Percentiles rank a stretch among this genome's conserved stretches.
Conservation (phyloP, 2,797 vertebrate species). For the Valencia hispanica region DNA sequence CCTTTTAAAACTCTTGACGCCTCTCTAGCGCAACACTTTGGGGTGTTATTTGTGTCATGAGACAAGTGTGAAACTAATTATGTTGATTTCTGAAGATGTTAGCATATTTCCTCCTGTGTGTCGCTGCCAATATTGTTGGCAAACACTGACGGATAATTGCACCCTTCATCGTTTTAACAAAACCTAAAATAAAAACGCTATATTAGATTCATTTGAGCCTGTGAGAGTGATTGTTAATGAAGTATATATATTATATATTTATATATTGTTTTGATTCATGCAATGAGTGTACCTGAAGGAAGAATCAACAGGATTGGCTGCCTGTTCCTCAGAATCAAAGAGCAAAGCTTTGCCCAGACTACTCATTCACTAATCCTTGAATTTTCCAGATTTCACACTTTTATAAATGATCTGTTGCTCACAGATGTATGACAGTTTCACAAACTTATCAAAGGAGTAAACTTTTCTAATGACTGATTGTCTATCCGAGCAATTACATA, state of each 20-base stretch:
- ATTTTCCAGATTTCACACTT: constrained; percentile 19
- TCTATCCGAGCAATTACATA: not conserved
- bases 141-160: constrained; percentile 1
- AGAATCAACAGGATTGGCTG: constrained; percentile 33
- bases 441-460: constrained; percentile 6
- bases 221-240: not conserved
- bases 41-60: constrained; percentile 63
- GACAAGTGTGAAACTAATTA: constrained; percentile 34
- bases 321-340: constrained; percentile 29
- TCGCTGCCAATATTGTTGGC: not conserved
- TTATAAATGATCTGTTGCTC: constrained; percentile 20
- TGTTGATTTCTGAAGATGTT: not conserved
- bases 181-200: not conserved
- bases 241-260: not conserved
- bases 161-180: not conserved
- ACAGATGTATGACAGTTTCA: constrained; percentile 10
- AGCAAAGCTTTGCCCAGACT: constrained; percentile 19
- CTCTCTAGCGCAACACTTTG: constrained; percentile 57
- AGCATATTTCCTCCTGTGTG: not conserved
- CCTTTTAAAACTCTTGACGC: constrained; percentile 69
- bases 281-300: constrained; percentile 17
- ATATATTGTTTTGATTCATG: constrained; percentile 5
- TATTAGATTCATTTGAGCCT: constrained; percentile 5
- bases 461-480: constrained; percentile 1
- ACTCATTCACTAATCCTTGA: constrained; percentile 23